Base-by-base conservation (phyloP, 2,113 vertebrate genomes). In the Cepphus grylle region DNA sequence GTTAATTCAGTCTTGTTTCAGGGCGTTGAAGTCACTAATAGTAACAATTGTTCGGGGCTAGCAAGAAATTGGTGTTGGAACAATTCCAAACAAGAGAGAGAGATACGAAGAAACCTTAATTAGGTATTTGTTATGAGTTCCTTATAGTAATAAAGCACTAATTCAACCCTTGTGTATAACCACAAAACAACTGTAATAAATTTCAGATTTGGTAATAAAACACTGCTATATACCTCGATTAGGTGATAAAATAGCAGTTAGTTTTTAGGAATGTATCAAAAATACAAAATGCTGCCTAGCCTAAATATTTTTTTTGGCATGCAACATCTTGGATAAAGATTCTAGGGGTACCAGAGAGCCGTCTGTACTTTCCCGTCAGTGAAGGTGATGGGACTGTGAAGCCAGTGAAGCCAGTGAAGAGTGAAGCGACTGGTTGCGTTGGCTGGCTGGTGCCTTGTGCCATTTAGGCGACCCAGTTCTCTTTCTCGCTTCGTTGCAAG, bases 131-230 rank as follows among this genome's bases (percentile, higher is more conserved):
- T 93, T 98, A 93, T 94, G 74, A 20, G 73, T 87, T 85, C 59
- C 91, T 79, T 77, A 77, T 93, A 93, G 96, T 97, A 97, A 98
- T 96, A 96, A 98, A 97, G 62, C 49, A 53, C 94, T 94, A 89
- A 73, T 94, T 94, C 43, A 29, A 77, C 58, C 90, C 87, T 83
- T 53, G 17, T 53, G n/a, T 85, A 89, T 79, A 94, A 94, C 87
- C 90, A 92, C 93, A 79, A 90, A 95, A 26, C 32, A 50, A 42
- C 70, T 17, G 25, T 79, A 96, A 96, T 96, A 95, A 93, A 93
- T 96, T 94, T 91, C 70, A 65, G 61, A 87, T 96, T 94, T 52
- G n/a, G 93, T 86, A 96, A 94, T 95, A 96, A 95, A 96, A 25
- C 26, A 15, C 27, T 29, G 52, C 53, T 77, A 17, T 82, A 43